Conservation (phyloP, 2,113 vertebrate genomes). For the Diphyllodes magnificus region DNA sequence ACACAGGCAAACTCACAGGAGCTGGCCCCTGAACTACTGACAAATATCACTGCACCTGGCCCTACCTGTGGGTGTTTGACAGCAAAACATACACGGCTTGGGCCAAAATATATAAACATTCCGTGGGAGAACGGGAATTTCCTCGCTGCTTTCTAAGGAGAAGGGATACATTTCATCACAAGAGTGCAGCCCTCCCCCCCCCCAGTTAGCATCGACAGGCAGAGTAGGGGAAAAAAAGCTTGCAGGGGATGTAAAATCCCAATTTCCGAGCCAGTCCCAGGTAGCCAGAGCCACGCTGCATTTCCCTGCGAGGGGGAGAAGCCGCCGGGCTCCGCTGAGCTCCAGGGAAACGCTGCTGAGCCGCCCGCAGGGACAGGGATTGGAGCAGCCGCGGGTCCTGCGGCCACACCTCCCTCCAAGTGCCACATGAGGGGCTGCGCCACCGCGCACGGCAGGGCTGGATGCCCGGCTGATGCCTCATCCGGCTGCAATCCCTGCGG, state of each 20-base stretch:
- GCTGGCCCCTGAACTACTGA: background rate
- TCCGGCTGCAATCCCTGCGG: accelerated
- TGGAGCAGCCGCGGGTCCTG: accelerated
- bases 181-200: background rate
- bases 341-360: background rate
- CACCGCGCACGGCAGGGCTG: accelerated
- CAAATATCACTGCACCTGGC: background rate
- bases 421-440: background rate
- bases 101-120: background rate
- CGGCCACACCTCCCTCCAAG: background rate
- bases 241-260: background rate
- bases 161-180: background rate
- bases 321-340: accelerated
- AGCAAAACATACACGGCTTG: background rate
- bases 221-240: accelerated
- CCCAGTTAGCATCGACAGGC: background rate
- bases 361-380: accelerated
- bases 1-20: background rate
- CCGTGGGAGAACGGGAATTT: background rate
- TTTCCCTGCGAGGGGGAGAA: accelerated
- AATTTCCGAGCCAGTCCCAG: background rate
- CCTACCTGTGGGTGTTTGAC: background rate
- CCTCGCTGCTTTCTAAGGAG: background rate
- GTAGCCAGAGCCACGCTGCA: background rate
- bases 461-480: background rate